A percentile compares a stretch with the other conserved stretches of the same genome.
Conservation (phyloP, 2,113 vertebrate species). For the Pelecanoides urinatrix region DNA sequence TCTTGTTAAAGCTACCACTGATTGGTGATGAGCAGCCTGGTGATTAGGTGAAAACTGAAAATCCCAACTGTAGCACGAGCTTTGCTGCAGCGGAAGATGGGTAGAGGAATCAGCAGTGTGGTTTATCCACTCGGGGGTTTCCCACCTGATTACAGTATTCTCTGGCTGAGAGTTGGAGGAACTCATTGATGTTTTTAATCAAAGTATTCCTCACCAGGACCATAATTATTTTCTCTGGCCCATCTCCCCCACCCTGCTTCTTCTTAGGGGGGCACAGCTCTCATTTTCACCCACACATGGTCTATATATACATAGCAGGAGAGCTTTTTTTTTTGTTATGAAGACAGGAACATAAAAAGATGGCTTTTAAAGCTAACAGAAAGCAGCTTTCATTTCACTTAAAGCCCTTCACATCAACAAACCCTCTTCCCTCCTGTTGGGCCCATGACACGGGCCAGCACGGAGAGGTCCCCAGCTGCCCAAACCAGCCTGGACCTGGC, state of each 20-base stretch:
- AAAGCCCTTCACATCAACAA: neutral
- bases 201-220: neutral
- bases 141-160: neutral
- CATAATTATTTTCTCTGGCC: neutral
- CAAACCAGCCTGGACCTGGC: no score
- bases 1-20: neutral
- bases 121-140: neutral
- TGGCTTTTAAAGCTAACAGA: neutral
- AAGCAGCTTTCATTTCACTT: neutral
- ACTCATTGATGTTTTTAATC: neutral
- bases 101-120: neutral
- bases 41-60: neutral
- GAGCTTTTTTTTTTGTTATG: no score
- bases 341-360: neutral
- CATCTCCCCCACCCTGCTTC: neutral
- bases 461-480: neutral
- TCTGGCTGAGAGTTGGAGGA: neutral
- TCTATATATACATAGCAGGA: neutral
- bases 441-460: neutral
- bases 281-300: neutral
- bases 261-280: neutral
- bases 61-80: accelerated
- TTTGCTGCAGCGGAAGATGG: neutral
- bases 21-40: neutral
- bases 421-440: accelerated